Conservation (phyloP, 2,888 invertebrate genomes). For the Patella caerulea region DNA sequence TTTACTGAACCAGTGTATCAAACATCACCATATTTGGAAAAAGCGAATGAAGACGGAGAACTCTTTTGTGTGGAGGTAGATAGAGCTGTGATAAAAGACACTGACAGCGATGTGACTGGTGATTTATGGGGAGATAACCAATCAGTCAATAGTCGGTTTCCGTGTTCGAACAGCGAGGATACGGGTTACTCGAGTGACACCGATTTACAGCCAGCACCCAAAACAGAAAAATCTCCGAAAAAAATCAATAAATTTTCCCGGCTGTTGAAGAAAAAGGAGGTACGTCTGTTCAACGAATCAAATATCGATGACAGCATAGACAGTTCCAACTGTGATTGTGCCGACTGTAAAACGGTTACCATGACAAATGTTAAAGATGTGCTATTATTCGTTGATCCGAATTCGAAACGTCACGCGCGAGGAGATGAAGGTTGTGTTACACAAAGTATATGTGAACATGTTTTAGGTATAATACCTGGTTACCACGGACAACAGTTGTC, state of each 20-base stretch:
- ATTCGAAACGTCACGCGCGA: background rate
- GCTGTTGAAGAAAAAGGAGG: constrained; percentile 17
- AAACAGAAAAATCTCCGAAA: constrained; percentile 12
- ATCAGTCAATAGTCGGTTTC: constrained; percentile 3
- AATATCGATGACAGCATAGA: constrained; percentile 12
- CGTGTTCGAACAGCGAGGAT: constrained; percentile 38
- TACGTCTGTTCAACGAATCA: background rate
- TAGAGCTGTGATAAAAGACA: constrained; percentile 21
- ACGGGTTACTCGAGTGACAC: constrained; percentile 51
- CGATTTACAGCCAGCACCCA: constrained; percentile 26
- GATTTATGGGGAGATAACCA: background rate
- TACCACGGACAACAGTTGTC: constrained; percentile 3
- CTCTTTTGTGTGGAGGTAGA: constrained; percentile 52
- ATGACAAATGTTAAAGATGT: constrained; percentile 3
- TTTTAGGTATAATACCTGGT: constrained; percentile 42
- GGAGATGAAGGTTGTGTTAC: constrained; percentile 11
- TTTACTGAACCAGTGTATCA: constrained; percentile 27
- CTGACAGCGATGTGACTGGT: background rate
- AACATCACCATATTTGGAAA: constrained; percentile 37
- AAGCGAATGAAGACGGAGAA: constrained; percentile 48
- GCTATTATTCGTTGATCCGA: background rate
- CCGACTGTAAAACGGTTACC: constrained; percentile 3
- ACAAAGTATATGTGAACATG: constrained; percentile 31
- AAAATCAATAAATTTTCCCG: constrained; percentile 14
- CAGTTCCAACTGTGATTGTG: constrained; percentile 10